Evolutionary conservation across 2,113 vertebrate species (phyloP).

Genomic region (Arizona elegans): DNA sequence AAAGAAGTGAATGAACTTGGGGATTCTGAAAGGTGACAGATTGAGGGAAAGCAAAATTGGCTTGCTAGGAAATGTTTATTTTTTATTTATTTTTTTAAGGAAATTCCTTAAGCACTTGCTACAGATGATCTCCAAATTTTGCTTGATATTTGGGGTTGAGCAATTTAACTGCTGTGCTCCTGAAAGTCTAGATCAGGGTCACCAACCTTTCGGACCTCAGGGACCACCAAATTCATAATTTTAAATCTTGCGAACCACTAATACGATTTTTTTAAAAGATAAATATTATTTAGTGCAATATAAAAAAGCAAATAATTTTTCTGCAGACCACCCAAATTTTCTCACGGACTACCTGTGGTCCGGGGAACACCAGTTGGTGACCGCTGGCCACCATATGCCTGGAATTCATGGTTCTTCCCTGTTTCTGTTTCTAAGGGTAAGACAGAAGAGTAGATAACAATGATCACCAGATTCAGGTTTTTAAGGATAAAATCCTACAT

Average conservation of each 20-base stretch:
- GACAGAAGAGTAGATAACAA: background rate
- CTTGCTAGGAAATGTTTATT: background rate
- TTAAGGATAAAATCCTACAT: background rate
- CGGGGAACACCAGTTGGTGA: too few species aligned
- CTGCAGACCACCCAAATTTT: too few species aligned
- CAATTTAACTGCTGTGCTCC: background rate
- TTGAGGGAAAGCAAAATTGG: background rate
- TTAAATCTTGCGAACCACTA: too few species aligned
- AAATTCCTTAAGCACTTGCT: background rate
- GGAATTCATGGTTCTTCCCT: background rate
- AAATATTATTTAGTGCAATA: too few species aligned
- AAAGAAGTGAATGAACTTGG: background rate
- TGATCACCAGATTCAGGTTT: background rate
- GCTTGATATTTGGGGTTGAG: background rate
- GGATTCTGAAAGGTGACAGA: background rate
- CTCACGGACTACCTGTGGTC: too few species aligned
- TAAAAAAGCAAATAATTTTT: too few species aligned
- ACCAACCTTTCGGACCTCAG: too few species aligned
- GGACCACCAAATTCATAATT: too few species aligned
- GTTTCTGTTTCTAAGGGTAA: background rate
- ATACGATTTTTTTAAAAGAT: too few species aligned
- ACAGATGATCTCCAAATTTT: background rate
- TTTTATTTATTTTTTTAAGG: background rate
- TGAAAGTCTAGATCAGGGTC: background rate
- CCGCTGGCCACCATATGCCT: background rate